Percentiles rank a stretch among this genome's conserved stretches.
These are phyloP conservation scores for Girardinichthys multiradiatus DNA, from an alignment of 2,113 vertebrate species.

Conservation along the genomic window DNA sequence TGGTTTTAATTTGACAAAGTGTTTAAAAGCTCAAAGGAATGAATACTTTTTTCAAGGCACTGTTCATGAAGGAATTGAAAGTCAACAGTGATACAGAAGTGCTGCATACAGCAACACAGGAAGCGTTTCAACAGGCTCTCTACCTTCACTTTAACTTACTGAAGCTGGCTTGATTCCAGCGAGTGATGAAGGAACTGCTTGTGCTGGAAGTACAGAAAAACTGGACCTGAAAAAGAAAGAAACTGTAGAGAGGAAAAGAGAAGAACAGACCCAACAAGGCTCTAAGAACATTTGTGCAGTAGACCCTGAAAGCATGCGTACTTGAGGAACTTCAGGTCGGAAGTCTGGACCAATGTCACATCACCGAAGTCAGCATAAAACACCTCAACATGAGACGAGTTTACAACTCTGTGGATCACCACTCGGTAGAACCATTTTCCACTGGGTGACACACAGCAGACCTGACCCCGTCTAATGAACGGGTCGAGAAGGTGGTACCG, in stretches of 20 bases:
- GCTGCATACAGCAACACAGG: too few species aligned
- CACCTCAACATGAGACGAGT: conserved; percentile 83
- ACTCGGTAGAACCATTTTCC: conserved; percentile 91
- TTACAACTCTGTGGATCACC: conserved; percentile 85
- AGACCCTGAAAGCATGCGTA: conserved; percentile 55
- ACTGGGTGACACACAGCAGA: conserved; percentile 84
- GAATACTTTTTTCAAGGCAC: too few species aligned
- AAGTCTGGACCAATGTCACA: conserved; percentile 75
- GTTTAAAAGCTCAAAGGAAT: too few species aligned
- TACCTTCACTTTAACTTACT: conserved; percentile 64
- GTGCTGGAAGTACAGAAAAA: conserved; percentile 89
- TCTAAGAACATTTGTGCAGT: neutral
- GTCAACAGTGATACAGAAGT: too few species aligned
- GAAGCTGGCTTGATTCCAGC: conserved; percentile 82
- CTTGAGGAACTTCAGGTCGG: conserved; percentile 91
- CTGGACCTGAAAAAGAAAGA: conserved; percentile 78
- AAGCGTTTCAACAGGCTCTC: too few species aligned
- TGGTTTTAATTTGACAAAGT: too few species aligned
- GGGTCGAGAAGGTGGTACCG: conserved; percentile 84
- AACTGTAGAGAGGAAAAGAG: neutral
- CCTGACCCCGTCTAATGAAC: conserved; percentile 85
- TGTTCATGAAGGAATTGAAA: too few species aligned
- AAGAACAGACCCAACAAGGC: neutral
- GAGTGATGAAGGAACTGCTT: conserved; percentile 89
- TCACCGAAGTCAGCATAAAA: conserved; percentile 91